Percentiles rank a stretch among this genome's conserved stretches.
These are phyloP conservation scores for Podilymbus podiceps DNA, from an alignment of 2,113 vertebrate genomes.

Conservation along the genomic window DNA sequence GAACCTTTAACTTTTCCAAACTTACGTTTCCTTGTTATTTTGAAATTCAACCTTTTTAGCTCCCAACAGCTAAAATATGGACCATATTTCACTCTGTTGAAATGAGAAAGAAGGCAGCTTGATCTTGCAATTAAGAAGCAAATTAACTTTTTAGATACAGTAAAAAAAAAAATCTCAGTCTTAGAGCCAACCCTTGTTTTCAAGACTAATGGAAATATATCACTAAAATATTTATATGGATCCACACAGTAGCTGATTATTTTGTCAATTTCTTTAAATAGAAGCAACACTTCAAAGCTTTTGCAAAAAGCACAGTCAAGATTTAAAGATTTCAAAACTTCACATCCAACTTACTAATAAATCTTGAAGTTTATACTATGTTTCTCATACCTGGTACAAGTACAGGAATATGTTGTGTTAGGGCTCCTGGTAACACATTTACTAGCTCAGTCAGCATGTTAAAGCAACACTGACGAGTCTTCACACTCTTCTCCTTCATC, in stretches of 20 bases:
- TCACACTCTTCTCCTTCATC: constrained; percentile 99
- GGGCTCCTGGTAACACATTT: constrained; percentile 93
- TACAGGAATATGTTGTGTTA: constrained; percentile 93
- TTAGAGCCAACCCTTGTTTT: not conserved
- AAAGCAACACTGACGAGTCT: constrained; percentile 98
- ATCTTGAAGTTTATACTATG: not conserved
- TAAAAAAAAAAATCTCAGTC: not conserved
- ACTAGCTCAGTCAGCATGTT: constrained; percentile 98
- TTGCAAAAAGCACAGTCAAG: not conserved
- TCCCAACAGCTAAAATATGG: not conserved
- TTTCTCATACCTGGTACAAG: constrained; percentile 90
- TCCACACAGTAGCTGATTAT: not conserved
- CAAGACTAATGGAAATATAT: not conserved
- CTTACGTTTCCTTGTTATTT: not conserved
- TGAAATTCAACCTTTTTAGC: not conserved
- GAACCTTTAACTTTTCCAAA: not conserved
- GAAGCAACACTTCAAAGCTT: not conserved
- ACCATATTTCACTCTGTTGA: not conserved
- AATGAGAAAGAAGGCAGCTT: not conserved
- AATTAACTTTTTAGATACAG: not conserved
- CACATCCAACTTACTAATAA: not conserved
- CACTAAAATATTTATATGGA: not conserved
- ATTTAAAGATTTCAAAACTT: not conserved
- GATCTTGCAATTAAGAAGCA: not conserved
- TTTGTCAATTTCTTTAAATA: not conserved